Evolutionary conservation across 64 coral and sea anemone genomes (phyloP).

Genomic region (Pocillopora damicornis): DNA sequence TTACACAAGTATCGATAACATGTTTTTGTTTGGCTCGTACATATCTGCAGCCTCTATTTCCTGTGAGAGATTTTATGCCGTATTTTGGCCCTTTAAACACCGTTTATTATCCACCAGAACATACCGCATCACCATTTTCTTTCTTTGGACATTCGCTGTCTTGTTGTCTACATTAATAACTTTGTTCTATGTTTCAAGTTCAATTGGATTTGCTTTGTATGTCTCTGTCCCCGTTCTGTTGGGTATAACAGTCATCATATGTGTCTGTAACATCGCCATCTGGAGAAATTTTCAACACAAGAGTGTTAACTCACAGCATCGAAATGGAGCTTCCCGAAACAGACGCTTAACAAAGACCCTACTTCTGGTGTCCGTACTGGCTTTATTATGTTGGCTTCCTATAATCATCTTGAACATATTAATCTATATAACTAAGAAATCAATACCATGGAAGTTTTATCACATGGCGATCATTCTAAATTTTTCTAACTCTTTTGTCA

Average conservation of each 20-base stretch:
- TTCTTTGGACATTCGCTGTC: background rate
- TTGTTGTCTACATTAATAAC: background rate
- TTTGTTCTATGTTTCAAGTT: no score
- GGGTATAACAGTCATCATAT: background rate
- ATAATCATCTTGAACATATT: background rate
- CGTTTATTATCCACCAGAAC: background rate
- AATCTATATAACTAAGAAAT: background rate
- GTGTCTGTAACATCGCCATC: background rate
- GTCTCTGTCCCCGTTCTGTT: background rate
- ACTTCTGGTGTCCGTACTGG: background rate
- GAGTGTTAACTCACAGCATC: background rate
- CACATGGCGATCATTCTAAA: background rate
- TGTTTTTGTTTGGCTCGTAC: background rate
- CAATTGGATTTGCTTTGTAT: background rate
- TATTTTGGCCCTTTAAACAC: background rate
- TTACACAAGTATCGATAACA: background rate
- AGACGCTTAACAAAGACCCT: background rate
- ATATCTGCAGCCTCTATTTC: background rate
- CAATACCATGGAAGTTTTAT: background rate
- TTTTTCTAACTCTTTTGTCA: background rate
- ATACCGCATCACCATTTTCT: background rate
- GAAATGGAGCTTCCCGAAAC: background rate
- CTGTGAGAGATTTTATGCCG: background rate
- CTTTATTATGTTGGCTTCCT: background rate
- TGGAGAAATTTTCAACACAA: background rate